phyloP scores from a whole-genome alignment of 2,113 vertebrate genomes.

The Cryptomyrus ogoouensis region DNA sequence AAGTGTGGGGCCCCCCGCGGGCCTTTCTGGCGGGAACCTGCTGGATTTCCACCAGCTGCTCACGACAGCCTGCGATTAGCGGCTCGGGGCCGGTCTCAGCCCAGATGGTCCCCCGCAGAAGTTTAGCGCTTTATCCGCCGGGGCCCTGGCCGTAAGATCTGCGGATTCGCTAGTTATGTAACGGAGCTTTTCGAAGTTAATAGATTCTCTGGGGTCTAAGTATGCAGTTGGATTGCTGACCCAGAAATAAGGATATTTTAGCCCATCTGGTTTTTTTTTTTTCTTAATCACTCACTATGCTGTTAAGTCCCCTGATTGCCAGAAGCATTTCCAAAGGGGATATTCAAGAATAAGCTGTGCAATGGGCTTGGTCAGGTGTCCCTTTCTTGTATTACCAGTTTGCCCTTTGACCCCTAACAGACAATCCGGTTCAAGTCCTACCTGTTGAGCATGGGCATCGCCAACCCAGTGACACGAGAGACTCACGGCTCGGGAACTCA shows the following conservation, averaged over 20 bases:
- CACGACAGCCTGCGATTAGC: background rate
- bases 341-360: background rate
- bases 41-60: background rate
- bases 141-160: background rate
- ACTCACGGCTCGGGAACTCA: slow-evolving; percentile 88
- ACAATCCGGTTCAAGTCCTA: slow-evolving; percentile 96
- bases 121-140: background rate
- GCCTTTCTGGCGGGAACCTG: background rate
- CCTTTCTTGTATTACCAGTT: background rate
- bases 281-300: background rate
- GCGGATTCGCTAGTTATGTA: slow-evolving; percentile 2
- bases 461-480: slow-evolving; percentile 90
- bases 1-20: background rate
- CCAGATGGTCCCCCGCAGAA: background rate
- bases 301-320: background rate
- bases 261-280: background rate
- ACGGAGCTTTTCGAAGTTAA: slow-evolving; percentile 22
- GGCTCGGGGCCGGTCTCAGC: background rate
- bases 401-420: slow-evolving; percentile 47
- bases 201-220: slow-evolving; percentile 21
- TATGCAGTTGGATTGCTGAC: background rate
- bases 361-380: background rate
- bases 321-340: background rate
- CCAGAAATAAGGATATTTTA: background rate
- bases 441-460: slow-evolving; percentile 95